Conservation (phyloP, 2,888 invertebrate genomes). For the Ormyrus rosae region DNA sequence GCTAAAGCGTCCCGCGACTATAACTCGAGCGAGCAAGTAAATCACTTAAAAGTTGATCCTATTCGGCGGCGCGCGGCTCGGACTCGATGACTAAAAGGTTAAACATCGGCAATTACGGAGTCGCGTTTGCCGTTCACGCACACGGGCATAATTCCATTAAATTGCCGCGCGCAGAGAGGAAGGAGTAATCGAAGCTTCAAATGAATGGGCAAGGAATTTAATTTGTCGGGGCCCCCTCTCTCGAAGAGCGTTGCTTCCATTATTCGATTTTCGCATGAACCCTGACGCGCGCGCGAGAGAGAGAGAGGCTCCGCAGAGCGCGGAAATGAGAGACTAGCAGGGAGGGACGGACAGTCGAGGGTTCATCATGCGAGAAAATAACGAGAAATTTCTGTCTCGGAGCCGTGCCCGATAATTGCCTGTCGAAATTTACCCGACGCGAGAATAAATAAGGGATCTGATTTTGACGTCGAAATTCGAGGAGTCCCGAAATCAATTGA, state of each 20-base stretch:
- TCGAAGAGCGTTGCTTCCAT: background rate
- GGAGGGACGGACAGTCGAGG: background rate
- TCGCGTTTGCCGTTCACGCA: slow-evolving; percentile 21
- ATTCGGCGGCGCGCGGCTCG: no score
- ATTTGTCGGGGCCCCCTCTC: slow-evolving; percentile 27
- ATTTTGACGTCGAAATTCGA: no score
- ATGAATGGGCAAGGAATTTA: slow-evolving; percentile 43
- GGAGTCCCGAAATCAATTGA: no score
- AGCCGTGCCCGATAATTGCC: slow-evolving; percentile 16
- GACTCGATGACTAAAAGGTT: background rate
- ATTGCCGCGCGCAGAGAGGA: background rate
- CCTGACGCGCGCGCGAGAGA: background rate
- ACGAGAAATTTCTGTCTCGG: background rate
- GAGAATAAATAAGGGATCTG: slow-evolving; percentile 12
- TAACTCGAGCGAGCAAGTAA: no score
- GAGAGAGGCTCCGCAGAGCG: background rate
- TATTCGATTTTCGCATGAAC: slow-evolving; percentile 40
- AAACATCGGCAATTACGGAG: slow-evolving; percentile 26
- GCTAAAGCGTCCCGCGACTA: no score
- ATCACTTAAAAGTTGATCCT: no score
- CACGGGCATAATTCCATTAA: slow-evolving; percentile 32
- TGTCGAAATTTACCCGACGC: slow-evolving; percentile 16
- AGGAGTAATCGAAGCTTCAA: slow-evolving; percentile 17
- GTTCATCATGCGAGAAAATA: slow-evolving; percentile 28
- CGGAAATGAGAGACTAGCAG: slow-evolving; percentile 22